These are phyloP conservation scores for Meta bourneti DNA, from an alignment of 2,888 invertebrate species.

Conservation along the genomic window DNA sequence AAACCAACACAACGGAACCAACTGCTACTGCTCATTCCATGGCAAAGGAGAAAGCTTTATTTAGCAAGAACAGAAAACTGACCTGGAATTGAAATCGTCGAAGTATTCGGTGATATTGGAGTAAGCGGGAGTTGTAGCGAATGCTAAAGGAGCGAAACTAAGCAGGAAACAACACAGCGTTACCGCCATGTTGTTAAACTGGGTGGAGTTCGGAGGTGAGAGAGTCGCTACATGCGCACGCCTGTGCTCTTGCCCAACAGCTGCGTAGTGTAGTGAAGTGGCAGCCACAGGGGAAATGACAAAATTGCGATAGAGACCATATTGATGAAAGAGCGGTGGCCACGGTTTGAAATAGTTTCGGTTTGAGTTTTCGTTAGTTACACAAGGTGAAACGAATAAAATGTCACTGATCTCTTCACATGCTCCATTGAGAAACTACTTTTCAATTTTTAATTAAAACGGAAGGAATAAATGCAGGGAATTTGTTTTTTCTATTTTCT, in stretches of 20 bases:
- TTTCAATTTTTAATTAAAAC: too few relatives aligned
- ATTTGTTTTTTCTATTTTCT: too few relatives aligned
- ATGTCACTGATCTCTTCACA: not conserved
- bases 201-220: conserved; percentile 31
- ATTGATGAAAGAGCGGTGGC: conserved; percentile 1
- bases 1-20: not conserved
- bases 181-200: conserved; percentile 69
- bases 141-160: conserved; percentile 1
- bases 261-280: conserved; percentile 59
- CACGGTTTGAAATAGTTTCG: conserved; percentile 11
- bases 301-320: conserved; percentile 47
- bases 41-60: not conserved
- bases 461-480: too few relatives aligned
- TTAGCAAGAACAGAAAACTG: not conserved
- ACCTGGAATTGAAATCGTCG: conserved; percentile 71
- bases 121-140: conserved; percentile 12
- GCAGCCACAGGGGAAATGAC: conserved; percentile 35
- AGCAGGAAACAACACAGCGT: conserved; percentile 64
- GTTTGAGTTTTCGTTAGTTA: conserved; percentile 35
- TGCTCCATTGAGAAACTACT: too few relatives aligned
- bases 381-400: not conserved
- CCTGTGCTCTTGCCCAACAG: conserved; percentile 47
- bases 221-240: conserved; percentile 55
- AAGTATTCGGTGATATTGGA: conserved; percentile 40
- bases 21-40: not conserved